phyloP scores from a whole-genome alignment of 2,888 invertebrate genomes.

The Caenorhabditis sp. region DNA sequence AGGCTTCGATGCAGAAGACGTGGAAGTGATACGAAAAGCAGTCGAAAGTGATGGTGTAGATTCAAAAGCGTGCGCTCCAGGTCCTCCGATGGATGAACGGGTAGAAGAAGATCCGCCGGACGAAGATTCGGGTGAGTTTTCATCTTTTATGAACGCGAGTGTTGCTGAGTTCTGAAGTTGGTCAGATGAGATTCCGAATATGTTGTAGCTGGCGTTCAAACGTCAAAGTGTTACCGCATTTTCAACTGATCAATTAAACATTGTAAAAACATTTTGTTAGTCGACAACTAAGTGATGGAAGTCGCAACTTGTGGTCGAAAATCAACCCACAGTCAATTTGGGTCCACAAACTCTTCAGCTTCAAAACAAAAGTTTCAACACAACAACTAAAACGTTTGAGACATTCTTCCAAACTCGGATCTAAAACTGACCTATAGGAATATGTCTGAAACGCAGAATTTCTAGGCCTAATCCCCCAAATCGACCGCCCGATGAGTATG shows the following conservation, averaged over 20 bases:
- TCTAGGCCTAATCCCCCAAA: conserved; percentile 81
- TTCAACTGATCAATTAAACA: no score
- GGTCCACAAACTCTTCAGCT: no score
- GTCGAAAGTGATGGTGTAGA: conserved; percentile 74
- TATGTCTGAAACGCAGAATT: neutral
- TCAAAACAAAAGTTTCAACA: no score
- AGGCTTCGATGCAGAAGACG: conserved; percentile 83
- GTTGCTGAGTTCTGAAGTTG: no score
- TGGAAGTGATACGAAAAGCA: conserved; percentile 82
- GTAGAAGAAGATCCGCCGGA: conserved; percentile 75
- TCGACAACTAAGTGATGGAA: neutral
- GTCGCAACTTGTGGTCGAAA: neutral
- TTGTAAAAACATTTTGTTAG: no score
- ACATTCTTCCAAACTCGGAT: no score
- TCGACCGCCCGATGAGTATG: conserved; percentile 82
- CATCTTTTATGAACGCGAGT: no score
- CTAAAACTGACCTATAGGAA: neutral
- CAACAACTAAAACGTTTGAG: no score
- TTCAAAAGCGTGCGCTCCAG: conserved; percentile 82
- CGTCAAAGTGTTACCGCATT: no score
- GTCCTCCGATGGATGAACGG: conserved; percentile 82
- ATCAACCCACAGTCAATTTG: no score
- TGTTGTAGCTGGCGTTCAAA: no score
- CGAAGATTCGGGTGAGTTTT: conserved; percentile 74
- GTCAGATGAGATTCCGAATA: no score